Evolutionary conservation across 2,888 invertebrate species (phyloP).

Genomic region (Perizoma affinitatum): DNA sequence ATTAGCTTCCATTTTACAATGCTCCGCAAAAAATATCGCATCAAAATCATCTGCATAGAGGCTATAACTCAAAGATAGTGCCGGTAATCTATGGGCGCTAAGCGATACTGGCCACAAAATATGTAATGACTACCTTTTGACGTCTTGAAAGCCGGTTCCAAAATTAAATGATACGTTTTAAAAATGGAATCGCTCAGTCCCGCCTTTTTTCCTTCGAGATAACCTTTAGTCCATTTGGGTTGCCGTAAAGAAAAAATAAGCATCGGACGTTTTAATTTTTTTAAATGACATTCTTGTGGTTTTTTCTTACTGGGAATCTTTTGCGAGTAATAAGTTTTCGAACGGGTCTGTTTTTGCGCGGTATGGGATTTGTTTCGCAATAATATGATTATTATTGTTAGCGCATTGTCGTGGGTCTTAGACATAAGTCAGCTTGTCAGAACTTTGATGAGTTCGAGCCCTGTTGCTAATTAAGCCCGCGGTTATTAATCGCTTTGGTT

Average conservation of each 20-base stretch:
- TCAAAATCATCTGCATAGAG: conserved; percentile 45
- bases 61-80: conserved; percentile 63
- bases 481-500: conserved; percentile 76
- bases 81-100: conserved; percentile 69
- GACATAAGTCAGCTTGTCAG: conserved; percentile 68
- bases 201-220: conserved; percentile 82
- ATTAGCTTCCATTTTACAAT: conserved; percentile 41
- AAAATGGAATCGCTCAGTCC: conserved; percentile 83
- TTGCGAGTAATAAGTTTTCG: conserved; percentile 72
- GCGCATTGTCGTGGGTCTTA: conserved; percentile 61
- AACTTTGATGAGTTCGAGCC: conserved; percentile 67
- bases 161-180: conserved; percentile 84
- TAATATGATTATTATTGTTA: conserved; percentile 61
- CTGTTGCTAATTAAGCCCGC: conserved; percentile 71
- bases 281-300: conserved; percentile 83
- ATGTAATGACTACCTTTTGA: conserved; percentile 83
- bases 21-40: conserved; percentile 21
- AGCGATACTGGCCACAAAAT: conserved; percentile 76
- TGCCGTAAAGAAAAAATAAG: conserved; percentile 79
- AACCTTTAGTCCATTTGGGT: conserved; percentile 81
- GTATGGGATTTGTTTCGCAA: conserved; percentile 62
- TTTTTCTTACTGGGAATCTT: conserved; percentile 79
- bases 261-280: conserved; percentile 80
- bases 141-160: conserved; percentile 82
- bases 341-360: conserved; percentile 69